Conservation (phyloP, 37 sponge, comb jelly and placozoan species). For the Ianthella basta region DNA sequence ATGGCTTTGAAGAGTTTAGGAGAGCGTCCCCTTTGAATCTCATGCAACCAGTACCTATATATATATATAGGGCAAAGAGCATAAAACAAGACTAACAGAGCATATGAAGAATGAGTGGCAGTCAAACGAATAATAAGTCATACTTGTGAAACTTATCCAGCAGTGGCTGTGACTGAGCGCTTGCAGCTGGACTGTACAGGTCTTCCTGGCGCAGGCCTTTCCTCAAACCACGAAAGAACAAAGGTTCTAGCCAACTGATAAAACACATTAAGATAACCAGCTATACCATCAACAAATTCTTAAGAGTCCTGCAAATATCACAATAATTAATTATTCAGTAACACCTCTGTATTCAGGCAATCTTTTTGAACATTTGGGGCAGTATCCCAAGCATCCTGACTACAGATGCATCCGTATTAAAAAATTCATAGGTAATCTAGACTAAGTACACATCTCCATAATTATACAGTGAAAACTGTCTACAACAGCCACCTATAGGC, state of each 20-base stretch:
- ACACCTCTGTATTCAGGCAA: too few relatives aligned
- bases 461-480: too few relatives aligned
- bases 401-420: too few relatives aligned
- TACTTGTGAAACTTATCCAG: conserved; percentile 58
- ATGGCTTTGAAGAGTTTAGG: conserved; percentile 53
- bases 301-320: too few relatives aligned
- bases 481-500: too few relatives aligned
- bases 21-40: conserved; percentile 30
- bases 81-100: neutral
- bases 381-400: too few relatives aligned
- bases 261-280: too few relatives aligned
- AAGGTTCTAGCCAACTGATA: conserved; percentile 75
- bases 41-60: conserved; percentile 38
- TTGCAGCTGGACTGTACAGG: conserved; percentile 56
- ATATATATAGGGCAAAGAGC: conserved; percentile 6
- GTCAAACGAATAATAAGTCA: neutral
- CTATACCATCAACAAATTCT: too few relatives aligned
- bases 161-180: conserved; percentile 46
- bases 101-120: neutral
- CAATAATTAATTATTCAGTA: too few relatives aligned
- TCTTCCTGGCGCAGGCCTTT: conserved; percentile 54
- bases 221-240: conserved; percentile 57
- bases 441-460: too few relatives aligned
- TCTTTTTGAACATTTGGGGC: too few relatives aligned
- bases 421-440: too few relatives aligned